phyloP scores from a whole-genome alignment of 2,888 invertebrate species.

The Ligdia adustata region DNA sequence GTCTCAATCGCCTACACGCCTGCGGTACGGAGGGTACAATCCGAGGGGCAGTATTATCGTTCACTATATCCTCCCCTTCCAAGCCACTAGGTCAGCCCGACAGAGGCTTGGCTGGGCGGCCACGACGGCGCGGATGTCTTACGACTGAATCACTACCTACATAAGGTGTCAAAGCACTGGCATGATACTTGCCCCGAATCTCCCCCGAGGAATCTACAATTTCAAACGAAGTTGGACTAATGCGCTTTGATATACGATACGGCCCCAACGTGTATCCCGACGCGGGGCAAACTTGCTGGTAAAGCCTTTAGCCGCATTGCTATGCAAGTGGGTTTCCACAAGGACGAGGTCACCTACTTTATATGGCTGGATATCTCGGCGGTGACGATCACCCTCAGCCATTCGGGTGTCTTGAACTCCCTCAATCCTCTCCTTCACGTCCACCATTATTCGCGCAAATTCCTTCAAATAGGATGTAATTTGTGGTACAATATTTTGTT shows the following conservation, averaged over 20 bases:
- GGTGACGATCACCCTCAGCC: neutral
- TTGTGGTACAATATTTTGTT: conserved; percentile 10
- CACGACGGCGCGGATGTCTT: conserved; percentile 2
- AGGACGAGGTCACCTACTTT: conserved; percentile 13
- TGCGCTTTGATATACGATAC: conserved; percentile 4
- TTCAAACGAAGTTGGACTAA: conserved; percentile 9
- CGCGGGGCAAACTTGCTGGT: conserved; percentile 19
- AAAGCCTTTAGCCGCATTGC: conserved; percentile 17
- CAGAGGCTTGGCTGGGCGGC: conserved; percentile 14
- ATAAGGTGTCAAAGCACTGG: conserved; percentile 14
- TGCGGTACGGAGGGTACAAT: too few relatives aligned
- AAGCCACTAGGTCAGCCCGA: conserved; percentile 15
- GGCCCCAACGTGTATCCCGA: conserved; percentile 16
- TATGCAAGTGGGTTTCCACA: conserved; percentile 5
- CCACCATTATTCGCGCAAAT: neutral
- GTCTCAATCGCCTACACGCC: too few relatives aligned
- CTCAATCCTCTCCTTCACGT: conserved; percentile 1
- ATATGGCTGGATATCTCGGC: neutral
- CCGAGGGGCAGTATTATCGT: too few relatives aligned
- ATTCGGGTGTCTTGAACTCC: neutral
- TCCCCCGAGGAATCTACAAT: conserved; percentile 1
- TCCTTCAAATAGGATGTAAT: conserved; percentile 9
- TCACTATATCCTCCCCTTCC: conserved; percentile 25
- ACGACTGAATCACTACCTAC: neutral
- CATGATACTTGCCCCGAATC: conserved; percentile 20